These are phyloP conservation scores for Stramonita haemastoma DNA, from an alignment of 2,888 invertebrate genomes.

Conservation along the genomic window DNA sequence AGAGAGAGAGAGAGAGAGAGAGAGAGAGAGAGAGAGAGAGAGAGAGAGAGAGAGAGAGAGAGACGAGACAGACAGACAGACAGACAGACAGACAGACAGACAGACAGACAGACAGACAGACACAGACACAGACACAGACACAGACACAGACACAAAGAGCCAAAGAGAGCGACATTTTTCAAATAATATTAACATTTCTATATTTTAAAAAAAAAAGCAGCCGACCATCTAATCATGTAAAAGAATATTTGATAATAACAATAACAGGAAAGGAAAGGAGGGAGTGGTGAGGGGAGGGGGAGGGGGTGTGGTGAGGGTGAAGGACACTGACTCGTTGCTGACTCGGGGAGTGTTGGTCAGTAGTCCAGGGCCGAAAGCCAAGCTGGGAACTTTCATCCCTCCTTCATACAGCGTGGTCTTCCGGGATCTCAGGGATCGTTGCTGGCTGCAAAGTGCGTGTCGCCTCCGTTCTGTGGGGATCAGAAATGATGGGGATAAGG, in stretches of 20 bases:
- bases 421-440: not conserved
- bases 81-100: too few relatives aligned
- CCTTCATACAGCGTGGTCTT: constrained; percentile 16
- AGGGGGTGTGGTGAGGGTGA: not conserved
- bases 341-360: not conserved
- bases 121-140: too few relatives aligned
- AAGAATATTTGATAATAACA: too few relatives aligned
- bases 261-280: not conserved
- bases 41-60: too few relatives aligned
- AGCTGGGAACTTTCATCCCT: not conserved
- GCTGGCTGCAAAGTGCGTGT: constrained; percentile 2
- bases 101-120: too few relatives aligned
- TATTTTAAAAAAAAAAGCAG: too few relatives aligned
- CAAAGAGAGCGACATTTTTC: too few relatives aligned
- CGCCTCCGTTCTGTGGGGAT: not conserved
- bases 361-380: not conserved
- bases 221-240: not conserved
- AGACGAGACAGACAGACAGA: too few relatives aligned
- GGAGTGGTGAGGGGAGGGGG: not conserved
- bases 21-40: too few relatives aligned
- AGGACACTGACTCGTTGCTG: not conserved
- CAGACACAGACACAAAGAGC: too few relatives aligned
- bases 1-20: too few relatives aligned
- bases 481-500: not conserved
- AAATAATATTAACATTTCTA: too few relatives aligned